Evolutionary conservation across 1,140 invertebrate genomes (phyloP), one percentile per base, ranked within the genome.

Genomic region (Zaprionus nigranus): DNA sequence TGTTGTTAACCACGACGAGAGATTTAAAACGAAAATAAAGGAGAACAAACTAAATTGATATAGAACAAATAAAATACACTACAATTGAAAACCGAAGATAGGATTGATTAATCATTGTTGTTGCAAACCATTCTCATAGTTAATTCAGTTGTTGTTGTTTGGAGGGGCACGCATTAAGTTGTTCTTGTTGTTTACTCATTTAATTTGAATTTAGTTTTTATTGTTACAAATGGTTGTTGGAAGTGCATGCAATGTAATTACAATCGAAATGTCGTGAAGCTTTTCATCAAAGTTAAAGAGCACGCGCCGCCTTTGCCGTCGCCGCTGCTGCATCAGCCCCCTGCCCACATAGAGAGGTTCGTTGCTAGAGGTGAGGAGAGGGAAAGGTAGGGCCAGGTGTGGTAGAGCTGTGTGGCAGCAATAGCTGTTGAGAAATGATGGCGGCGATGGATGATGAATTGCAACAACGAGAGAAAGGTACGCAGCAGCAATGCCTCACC

Each of bases 21-120:
- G 56, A 28, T 17, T 38, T 36, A 40, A 65, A 51, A 57, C 22
- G 20, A 51, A 22, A 53, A 38, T 22, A 22, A 24, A 34, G 28
- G 28, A 9, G 2, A 60, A 54, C 20, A n/a, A 63, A 24, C 56
- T 24, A 26, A 57, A 13, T 13, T 60, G 26, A 67, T 34, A 46
- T 34, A 26, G 28, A 49, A 59, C 51, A 53, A 53, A n/a, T n/a
- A n/a, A 36, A 36, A 61, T 22, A 40, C 72, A 69, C 66, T 75
- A 63, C 72, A 75, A 69, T 69, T 58, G 66, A 75, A 75, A 75
- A 66, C 59, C 58, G 59, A 62, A 69, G 65, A 69, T 60, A 43
- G 40, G 15, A 43, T 61, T 30, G 56, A 36, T 72, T 40, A 60
- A 60, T 67, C 20, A 67, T 59, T 59, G 34, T 43, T 43, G 51